Percentiles rank a stretch among this genome's conserved stretches.
These are phyloP conservation scores for Odiellus spinosus DNA, from an alignment of 2,888 invertebrate genomes.

Conservation along the genomic window DNA sequence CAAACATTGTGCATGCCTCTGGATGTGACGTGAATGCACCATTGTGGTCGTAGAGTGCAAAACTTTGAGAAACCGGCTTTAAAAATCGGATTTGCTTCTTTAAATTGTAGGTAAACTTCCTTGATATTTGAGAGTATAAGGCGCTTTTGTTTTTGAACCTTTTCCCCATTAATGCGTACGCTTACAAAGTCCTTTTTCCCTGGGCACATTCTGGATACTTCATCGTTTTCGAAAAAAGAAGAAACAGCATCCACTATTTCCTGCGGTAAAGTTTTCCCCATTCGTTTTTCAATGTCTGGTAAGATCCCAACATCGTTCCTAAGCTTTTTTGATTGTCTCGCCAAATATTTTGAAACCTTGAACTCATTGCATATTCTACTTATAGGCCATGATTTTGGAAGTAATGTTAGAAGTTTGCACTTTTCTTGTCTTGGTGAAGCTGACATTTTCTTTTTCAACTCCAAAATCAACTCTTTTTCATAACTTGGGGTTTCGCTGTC, in stretches of 20 bases:
- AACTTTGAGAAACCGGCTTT: conserved; percentile 7
- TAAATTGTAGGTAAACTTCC: conserved; percentile 3
- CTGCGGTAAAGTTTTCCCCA: background rate
- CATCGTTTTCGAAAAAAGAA: background rate
- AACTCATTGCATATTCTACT: background rate
- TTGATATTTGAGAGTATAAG: conserved; percentile 1
- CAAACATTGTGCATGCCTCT: background rate
- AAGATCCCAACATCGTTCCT: background rate
- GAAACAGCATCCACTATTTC: background rate
- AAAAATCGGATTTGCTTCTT: conserved; percentile 3
- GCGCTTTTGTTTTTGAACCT: conserved; percentile 1
- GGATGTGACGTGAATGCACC: conserved; percentile 7
- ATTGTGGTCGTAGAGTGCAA: conserved; percentile 5
- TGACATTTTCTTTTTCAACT: background rate
- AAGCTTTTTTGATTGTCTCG: background rate
- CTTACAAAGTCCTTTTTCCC: conserved; percentile 3
- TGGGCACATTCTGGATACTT: background rate
- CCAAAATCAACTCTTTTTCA: background rate
- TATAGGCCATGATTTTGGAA: background rate
- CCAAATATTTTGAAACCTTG: background rate
- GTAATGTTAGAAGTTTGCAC: background rate
- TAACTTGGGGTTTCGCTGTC: no score
- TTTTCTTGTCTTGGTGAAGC: background rate
- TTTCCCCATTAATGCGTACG: background rate
- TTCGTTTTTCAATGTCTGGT: background rate